A percentile compares a stretch with the other conserved stretches of the same genome.
Conservation (phyloP, 2,113 vertebrate genomes). For the Micronycteris hirsuta region DNA sequence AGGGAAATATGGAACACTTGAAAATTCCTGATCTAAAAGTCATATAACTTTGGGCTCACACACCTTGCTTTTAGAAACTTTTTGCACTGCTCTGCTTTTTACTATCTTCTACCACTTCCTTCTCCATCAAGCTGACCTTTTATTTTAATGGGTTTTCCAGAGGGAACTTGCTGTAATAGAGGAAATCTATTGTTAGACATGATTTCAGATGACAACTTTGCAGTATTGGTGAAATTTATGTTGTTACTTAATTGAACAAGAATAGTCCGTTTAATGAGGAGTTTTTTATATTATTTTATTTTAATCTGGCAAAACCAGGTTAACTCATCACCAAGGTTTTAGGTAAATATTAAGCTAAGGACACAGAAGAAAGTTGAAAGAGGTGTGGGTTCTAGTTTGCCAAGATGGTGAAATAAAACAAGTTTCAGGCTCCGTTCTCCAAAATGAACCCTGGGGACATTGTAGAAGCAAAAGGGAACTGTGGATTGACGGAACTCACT, state of each 20-base stretch:
- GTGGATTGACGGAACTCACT: neutral
- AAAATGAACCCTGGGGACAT: neutral
- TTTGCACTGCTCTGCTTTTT: constrained; percentile 15
- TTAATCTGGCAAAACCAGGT: neutral
- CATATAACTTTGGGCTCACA: neutral
- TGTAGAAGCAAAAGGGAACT: neutral
- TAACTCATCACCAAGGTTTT: neutral
- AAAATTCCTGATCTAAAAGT: constrained; percentile 1
- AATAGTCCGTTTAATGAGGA: neutral
- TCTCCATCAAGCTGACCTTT: constrained; percentile 33
- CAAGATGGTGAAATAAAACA: neutral
- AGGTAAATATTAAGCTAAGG: constrained; percentile 18
- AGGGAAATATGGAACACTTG: neutral
- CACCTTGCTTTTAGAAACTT: neutral
- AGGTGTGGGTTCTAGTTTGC: neutral
- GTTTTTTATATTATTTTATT: constrained; percentile 19
- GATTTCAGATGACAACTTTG: neutral
- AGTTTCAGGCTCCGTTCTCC: neutral
- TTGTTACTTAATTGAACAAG: constrained; percentile 28
- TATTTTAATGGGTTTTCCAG: constrained; percentile 36
- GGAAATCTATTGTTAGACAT: neutral
- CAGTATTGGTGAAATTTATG: neutral
- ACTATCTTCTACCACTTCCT: neutral
- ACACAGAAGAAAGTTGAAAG: neutral
- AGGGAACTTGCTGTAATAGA: neutral